phyloP scores from a whole-genome alignment of 2,888 invertebrate species.

The Drosophila mimica region DNA sequence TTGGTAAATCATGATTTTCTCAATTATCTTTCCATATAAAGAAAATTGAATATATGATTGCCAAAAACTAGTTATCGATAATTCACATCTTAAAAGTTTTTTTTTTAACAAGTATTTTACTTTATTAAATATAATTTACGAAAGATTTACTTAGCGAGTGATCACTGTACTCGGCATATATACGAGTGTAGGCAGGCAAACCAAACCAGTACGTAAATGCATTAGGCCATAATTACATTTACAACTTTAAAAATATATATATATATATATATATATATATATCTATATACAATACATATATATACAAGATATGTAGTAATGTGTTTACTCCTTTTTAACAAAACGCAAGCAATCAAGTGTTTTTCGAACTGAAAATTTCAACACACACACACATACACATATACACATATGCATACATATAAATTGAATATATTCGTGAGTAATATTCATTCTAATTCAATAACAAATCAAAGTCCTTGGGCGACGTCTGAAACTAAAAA shows the following conservation, averaged over 20 bases:
- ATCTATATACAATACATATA: constrained; percentile 39
- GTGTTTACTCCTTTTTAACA: constrained; percentile 63
- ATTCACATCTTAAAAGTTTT: too few species aligned
- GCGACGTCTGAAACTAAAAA: constrained; percentile 26
- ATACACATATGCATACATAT: constrained; percentile 8
- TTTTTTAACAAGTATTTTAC: neutral
- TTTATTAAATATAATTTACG: neutral
- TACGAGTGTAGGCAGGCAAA: constrained; percentile 31
- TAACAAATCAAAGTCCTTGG: constrained; percentile 13
- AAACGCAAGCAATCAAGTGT: constrained; percentile 71
- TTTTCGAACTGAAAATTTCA: constrained; percentile 55
- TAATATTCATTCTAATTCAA: constrained; percentile 11
- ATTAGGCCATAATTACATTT: constrained; percentile 57
- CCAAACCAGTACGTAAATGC: constrained; percentile 56
- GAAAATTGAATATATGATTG: too few species aligned
- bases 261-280: constrained; percentile 35
- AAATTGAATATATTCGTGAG: neutral
- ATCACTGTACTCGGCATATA: constrained; percentile 23
- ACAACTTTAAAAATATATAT: constrained; percentile 71
- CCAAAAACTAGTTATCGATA: neutral
- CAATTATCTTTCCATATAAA: too few species aligned
- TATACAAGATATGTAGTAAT: constrained; percentile 52
- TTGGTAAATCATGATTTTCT: too few species aligned
- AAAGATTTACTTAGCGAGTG: neutral
- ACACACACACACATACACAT: constrained; percentile 30